phyloP scores from a whole-genome alignment of 2,888 invertebrate species.

The Hyppa rectilinea region DNA sequence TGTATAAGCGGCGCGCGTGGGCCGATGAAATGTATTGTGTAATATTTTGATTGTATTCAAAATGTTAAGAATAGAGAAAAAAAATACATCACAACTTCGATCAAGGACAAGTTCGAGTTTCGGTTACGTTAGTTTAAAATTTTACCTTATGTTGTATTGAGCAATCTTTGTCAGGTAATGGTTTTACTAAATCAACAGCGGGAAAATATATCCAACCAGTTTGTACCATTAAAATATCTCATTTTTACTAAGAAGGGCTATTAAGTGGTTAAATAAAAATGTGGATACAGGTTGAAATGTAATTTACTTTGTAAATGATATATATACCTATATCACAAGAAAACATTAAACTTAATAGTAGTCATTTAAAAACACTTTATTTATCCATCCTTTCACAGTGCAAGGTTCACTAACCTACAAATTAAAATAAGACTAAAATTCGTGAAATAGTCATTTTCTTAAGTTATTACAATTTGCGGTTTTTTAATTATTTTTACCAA shows the following conservation, averaged over 20 bases:
- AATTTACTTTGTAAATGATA: constrained; percentile 13
- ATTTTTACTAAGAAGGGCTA: constrained; percentile 28
- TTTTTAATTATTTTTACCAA: constrained; percentile 31
- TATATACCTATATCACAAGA: constrained; percentile 19
- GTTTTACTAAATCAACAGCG: constrained; percentile 50
- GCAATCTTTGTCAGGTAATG: constrained; percentile 41
- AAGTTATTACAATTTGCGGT: constrained; percentile 52
- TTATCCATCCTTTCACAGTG: constrained; percentile 42
- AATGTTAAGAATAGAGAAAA: background rate
- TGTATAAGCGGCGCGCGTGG: constrained; percentile 22
- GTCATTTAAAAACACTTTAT: constrained; percentile 44
- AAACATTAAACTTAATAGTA: constrained; percentile 33
- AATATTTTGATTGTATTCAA: constrained; percentile 41
- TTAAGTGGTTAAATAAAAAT: constrained; percentile 35
- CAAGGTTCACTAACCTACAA: constrained; percentile 40
- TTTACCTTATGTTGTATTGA: background rate
- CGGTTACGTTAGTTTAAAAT: constrained; percentile 5
- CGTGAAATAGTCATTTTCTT: constrained; percentile 55
- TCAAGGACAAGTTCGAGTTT: constrained; percentile 38
- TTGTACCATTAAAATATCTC: constrained; percentile 49
- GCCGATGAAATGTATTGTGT: constrained; percentile 43
- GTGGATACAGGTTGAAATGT: constrained; percentile 18
- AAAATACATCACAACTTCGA: constrained; percentile 19
- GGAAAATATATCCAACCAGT: constrained; percentile 27
- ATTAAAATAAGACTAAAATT: constrained; percentile 32